These are phyloP conservation scores for Drosophila teissieri DNA, from an alignment of 1,140 invertebrate species.

Conservation along the genomic window DNA sequence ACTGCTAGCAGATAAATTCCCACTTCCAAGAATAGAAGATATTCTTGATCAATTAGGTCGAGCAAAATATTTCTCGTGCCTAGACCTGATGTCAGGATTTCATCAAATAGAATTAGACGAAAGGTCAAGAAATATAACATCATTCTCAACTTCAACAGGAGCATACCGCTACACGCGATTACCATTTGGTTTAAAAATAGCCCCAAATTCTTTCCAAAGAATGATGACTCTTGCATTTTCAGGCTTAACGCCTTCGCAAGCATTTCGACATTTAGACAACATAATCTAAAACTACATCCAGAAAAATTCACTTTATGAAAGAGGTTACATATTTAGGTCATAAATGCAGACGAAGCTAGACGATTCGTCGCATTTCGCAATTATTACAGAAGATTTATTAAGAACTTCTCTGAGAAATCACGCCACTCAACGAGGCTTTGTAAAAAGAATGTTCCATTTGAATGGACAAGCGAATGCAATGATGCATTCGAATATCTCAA, in stretches of 20 bases:
- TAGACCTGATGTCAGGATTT: too few species aligned
- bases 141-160: not conserved
- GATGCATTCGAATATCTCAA: too few species aligned
- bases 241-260: not conserved
- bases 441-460: too few species aligned
- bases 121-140: too few species aligned
- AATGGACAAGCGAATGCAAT: too few species aligned
- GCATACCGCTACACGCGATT: slow-evolving; percentile 24
- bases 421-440: too few species aligned
- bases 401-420: not conserved
- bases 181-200: not conserved
- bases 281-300: not conserved
- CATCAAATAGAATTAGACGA: too few species aligned
- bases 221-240: not conserved
- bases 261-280: slow-evolving; percentile 14
- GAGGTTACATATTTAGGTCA: not conserved
- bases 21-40: too few species aligned
- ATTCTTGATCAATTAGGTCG: too few species aligned
- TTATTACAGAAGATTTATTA: not conserved
- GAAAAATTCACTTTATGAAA: too few species aligned
- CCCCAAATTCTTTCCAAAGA: not conserved
- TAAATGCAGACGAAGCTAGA: not conserved
- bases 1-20: too few species aligned
- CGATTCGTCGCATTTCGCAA: not conserved
- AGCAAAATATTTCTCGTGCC: too few species aligned